These are phyloP conservation scores for Ctenodactylus gundi DNA, from an alignment of 2,113 vertebrate genomes.

Conservation along the genomic window DNA sequence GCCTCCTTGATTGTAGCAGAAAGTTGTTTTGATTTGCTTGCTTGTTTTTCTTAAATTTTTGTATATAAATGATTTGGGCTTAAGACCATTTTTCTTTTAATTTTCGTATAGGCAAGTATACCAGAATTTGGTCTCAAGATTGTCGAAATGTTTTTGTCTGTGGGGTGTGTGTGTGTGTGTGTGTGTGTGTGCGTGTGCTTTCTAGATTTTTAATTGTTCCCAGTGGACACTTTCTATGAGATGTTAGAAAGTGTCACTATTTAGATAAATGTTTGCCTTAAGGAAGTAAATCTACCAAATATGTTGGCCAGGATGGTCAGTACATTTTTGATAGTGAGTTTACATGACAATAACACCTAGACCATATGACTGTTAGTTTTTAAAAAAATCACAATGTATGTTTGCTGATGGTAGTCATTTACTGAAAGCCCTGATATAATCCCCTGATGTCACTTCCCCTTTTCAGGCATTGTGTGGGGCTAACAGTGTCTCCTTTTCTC, in stretches of 20 bases:
- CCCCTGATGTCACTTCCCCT: neutral
- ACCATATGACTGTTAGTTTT: neutral
- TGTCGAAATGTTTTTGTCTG: neutral
- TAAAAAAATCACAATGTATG: neutral
- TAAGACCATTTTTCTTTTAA: neutral
- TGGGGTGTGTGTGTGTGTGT: neutral
- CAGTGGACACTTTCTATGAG: neutral
- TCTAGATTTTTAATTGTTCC: slow-evolving; percentile 17
- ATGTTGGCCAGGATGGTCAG: neutral
- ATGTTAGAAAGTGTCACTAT: neutral
- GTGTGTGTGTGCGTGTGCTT: neutral
- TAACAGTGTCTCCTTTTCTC: neutral
- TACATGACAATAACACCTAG: neutral
- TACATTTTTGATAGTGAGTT: neutral
- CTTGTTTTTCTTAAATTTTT: slow-evolving; percentile 17
- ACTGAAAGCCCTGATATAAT: neutral
- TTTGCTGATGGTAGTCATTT: neutral
- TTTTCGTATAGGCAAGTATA: neutral
- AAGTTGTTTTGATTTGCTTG: slow-evolving; percentile 34
- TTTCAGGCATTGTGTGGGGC: neutral
- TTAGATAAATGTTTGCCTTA: slow-evolving; percentile 35
- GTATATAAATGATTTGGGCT: neutral
- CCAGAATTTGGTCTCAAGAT: neutral
- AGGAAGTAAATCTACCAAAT: slow-evolving; percentile 17
- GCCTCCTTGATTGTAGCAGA: neutral